A percentile compares a stretch with the other conserved stretches of the same genome.
phyloP scores from a whole-genome alignment of 2,797 vertebrate genomes.

The Hipposideros larvatus region DNA sequence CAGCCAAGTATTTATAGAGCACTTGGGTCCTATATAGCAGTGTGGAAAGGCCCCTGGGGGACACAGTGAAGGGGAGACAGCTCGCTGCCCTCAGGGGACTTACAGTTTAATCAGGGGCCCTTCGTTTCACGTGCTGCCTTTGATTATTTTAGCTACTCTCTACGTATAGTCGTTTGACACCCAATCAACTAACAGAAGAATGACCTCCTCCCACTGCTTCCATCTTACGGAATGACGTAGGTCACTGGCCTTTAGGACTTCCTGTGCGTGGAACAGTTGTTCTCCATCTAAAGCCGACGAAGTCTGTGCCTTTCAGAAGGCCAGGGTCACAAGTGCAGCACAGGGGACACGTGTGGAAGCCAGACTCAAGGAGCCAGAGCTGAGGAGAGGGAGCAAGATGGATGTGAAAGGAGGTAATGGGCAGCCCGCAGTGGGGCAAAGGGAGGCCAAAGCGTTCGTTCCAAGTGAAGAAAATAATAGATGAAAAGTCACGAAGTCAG shows the following conservation, averaged over 20 bases:
- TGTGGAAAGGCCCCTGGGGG: neutral
- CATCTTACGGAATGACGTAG: neutral
- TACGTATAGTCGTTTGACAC: neutral
- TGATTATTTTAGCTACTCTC: neutral
- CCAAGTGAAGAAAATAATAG: neutral
- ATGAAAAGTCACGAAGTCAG: neutral
- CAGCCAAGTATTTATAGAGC: constrained; percentile 40
- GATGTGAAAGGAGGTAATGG: neutral
- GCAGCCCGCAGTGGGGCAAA: neutral
- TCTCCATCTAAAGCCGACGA: neutral
- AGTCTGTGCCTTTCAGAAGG: neutral
- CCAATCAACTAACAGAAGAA: neutral
- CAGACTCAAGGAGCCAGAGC: neutral
- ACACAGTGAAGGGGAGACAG: neutral
- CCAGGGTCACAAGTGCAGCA: rapidly evolving
- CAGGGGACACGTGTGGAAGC: rapidly evolving
- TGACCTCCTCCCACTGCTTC: neutral
- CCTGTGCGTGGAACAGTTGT: neutral
- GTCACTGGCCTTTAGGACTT: neutral
- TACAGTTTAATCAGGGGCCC: neutral
- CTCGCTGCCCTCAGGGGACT: constrained; percentile 46
- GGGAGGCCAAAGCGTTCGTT: neutral
- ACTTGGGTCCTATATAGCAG: neutral
- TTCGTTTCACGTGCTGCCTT: neutral
- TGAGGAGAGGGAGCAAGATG: neutral